Conservation (phyloP, 2,113 vertebrate genomes). For the Crotalus helleri region DNA sequence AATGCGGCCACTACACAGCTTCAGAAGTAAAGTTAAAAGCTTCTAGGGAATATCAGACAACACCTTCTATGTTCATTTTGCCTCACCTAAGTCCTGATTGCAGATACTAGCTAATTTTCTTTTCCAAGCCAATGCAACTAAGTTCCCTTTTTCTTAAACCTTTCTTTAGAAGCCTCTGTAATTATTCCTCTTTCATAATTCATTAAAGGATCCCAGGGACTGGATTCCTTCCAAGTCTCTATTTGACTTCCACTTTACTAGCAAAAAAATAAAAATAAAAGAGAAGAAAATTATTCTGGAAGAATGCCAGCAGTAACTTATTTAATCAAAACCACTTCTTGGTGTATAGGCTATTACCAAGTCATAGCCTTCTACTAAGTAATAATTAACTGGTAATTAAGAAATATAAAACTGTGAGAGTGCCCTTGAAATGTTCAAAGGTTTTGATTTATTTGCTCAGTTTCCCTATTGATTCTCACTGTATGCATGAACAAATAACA, state of each 20-base stretch:
- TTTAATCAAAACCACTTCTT: conserved; percentile 59
- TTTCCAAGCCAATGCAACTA: not conserved
- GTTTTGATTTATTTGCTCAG: conserved; percentile 5
- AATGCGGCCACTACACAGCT: not conserved
- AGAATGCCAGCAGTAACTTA: conserved; percentile 32
- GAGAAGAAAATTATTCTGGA: conserved; percentile 40
- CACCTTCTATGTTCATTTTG: not conserved
- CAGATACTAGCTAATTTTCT: conserved; percentile 32
- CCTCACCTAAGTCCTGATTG: conserved; percentile 7
- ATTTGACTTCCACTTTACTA: conserved; percentile 48
- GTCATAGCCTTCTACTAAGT: conserved; percentile 46
- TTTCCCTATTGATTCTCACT: not conserved
- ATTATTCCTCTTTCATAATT: conserved; percentile 37
- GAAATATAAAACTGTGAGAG: conserved; percentile 39
- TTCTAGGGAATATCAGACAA: conserved; percentile 16
- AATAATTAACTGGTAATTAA: conserved; percentile 55
- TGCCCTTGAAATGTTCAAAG: conserved; percentile 43
- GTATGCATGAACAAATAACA: not conserved
- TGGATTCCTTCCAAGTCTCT: conserved; percentile 43
- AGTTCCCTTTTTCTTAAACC: not conserved
- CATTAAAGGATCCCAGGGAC: conserved; percentile 28
- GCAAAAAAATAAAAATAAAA: conserved; percentile 38
- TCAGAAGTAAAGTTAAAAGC: conserved; percentile 25
- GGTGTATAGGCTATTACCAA: conserved; percentile 48
- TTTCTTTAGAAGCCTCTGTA: conserved; percentile 23